These are phyloP conservation scores for Geococcyx californianus DNA, from an alignment of 2,113 vertebrate genomes.

Conservation along the genomic window DNA sequence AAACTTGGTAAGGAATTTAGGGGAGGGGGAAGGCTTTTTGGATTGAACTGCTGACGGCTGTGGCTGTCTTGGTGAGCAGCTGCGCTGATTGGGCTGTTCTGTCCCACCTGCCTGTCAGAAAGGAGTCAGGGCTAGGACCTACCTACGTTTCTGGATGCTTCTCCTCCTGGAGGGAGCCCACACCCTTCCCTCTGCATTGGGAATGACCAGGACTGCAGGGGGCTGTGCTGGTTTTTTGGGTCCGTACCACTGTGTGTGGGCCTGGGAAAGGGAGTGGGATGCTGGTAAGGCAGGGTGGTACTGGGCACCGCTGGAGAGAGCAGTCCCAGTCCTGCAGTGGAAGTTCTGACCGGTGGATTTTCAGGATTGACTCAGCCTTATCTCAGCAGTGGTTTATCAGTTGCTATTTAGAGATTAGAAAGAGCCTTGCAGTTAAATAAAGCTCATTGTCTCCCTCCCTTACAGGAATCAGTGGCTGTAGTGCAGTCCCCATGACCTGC, in stretches of 20 bases:
- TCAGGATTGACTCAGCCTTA: background rate
- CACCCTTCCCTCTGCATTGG: background rate
- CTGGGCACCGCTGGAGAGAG: background rate
- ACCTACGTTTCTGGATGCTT: background rate
- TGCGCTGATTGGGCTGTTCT: background rate
- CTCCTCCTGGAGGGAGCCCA: background rate
- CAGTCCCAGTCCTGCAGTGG: background rate
- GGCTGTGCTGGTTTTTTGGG: background rate
- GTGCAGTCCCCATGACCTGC: background rate
- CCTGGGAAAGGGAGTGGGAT: background rate
- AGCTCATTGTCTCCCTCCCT: background rate
- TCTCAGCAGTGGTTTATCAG: background rate
- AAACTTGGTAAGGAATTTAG: accelerated
- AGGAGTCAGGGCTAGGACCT: background rate
- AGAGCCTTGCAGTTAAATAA: background rate
- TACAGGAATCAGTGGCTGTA: background rate
- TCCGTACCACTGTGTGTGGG: accelerated
- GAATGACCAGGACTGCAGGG: background rate
- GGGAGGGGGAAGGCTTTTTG: background rate
- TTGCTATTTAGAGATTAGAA: background rate
- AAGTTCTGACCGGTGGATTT: background rate
- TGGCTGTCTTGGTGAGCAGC: background rate
- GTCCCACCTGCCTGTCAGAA: background rate
- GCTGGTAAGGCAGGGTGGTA: background rate
- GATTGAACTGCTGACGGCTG: background rate